Conservation (phyloP, 2,888 invertebrate species). For the Dastarcus helophoroides region DNA sequence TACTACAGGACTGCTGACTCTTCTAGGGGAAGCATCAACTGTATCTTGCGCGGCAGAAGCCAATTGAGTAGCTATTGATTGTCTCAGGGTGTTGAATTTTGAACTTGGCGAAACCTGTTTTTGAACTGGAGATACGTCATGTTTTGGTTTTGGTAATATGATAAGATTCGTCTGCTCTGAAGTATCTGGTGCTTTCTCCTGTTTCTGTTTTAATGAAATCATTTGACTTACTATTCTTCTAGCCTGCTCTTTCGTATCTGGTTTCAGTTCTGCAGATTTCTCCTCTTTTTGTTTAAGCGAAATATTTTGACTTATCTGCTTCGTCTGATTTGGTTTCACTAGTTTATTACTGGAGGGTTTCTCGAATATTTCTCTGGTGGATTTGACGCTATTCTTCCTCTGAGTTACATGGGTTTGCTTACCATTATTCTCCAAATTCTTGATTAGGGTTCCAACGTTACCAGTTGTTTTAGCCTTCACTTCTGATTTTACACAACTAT, state of each 20-base stretch:
- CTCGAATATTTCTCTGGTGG: constrained; percentile 10
- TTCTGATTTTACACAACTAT: too few species aligned
- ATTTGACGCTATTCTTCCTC: constrained; percentile 15
- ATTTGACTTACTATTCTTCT: too few species aligned
- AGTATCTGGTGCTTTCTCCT: neutral
- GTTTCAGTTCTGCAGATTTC: constrained; percentile 1
- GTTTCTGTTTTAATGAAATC: neutral
- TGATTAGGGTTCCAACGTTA: constrained; percentile 13
- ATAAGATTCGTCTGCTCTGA: constrained; percentile 1
- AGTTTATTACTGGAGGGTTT: neutral
- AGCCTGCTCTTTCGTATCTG: too few species aligned
- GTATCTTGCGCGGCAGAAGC: too few species aligned
- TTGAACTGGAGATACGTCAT: too few species aligned
- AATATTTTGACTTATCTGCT: constrained; percentile 3
- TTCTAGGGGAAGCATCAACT: too few species aligned
- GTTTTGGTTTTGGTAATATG: constrained; percentile 3
- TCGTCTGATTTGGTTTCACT: constrained; percentile 3
- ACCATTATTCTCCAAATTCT: constrained; percentile 15
- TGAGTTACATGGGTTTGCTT: constrained; percentile 7
- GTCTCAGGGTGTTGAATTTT: too few species aligned
- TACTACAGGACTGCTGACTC: too few species aligned
- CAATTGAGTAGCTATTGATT: too few species aligned
- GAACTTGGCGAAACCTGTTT: too few species aligned
- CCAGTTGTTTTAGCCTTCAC: too few species aligned
- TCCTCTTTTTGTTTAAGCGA: constrained; percentile 1